A percentile compares a stretch with the other conserved stretches of the same genome.
phyloP scores from a whole-genome alignment of 1,140 invertebrate species.

The Caenorhabditis brenneri region DNA sequence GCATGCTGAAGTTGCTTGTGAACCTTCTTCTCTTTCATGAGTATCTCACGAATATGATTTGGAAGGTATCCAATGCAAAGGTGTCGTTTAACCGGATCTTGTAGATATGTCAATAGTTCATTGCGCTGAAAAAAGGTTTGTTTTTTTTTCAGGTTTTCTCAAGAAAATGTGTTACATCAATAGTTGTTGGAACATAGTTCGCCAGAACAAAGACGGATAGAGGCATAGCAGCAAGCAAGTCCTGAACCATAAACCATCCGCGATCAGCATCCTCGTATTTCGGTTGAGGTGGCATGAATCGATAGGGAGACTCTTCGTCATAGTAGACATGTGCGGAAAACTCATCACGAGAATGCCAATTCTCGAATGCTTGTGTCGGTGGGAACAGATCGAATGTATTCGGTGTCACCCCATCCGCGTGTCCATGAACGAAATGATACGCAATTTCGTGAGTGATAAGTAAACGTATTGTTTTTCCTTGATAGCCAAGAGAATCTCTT shows the following conservation, averaged over 20 bases:
- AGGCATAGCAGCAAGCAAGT: constrained; percentile 55
- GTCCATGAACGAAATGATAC: constrained; percentile 56
- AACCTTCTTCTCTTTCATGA: constrained; percentile 49
- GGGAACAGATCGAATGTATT: constrained; percentile 36
- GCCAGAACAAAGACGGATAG: constrained; percentile 57
- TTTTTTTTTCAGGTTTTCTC: background rate
- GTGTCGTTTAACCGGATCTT: constrained; percentile 57
- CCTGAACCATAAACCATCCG: constrained; percentile 58
- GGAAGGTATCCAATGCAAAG: constrained; percentile 59
- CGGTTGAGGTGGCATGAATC: constrained; percentile 53
- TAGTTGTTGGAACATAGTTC: constrained; percentile 44
- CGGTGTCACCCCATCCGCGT: background rate
- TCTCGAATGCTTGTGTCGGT: background rate
- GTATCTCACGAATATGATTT: background rate
- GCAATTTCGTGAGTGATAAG: constrained; percentile 58
- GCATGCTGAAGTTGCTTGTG: constrained; percentile 49
- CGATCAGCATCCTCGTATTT: constrained; percentile 44
- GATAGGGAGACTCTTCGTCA: constrained; percentile 47
- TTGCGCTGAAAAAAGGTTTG: constrained; percentile 36
- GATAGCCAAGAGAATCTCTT: constrained; percentile 54
- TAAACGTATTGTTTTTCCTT: constrained; percentile 56
- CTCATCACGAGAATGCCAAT: background rate
- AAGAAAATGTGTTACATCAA: no score
- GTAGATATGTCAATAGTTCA: constrained; percentile 50
- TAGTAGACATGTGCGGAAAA: constrained; percentile 26